Evolutionary conservation across 2,113 vertebrate genomes (phyloP), one percentile per base, ranked within the genome.

Genomic region (Mus spicilegus): DNA sequence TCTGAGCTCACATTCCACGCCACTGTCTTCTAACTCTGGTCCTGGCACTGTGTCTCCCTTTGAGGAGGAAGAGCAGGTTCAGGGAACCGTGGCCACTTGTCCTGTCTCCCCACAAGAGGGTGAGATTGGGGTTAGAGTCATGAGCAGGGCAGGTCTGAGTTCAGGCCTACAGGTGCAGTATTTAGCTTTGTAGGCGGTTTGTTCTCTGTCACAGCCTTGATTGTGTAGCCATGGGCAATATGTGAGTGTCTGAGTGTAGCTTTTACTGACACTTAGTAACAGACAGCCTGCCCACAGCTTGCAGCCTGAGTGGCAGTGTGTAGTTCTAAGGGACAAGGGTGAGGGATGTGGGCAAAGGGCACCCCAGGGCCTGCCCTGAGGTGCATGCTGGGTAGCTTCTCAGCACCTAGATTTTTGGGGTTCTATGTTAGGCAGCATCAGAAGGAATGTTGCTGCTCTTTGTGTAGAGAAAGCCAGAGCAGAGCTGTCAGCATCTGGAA

Each of bases 261-360:
- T 39, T 22, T 19, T 51, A 0, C 3, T 22, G 36, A 33, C 13
- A 33, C 56, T 63, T 36, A 0, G 8, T 4, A 33, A 33, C 56
- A n/a, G 63, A 46, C 30, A 20, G 67, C 65, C 56, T 11, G 1
- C 17, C 63, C n/a, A 10, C 22, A 49, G 56, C 70, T n/a, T 49
- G 28, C 80, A 81, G 28, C 3, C 42, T 49, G 16, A 42, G 76
- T 69, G 61, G 28, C 26, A 30, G 2, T 1, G 7, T 58, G 69
- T 63, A 3, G 4, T 7, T 3, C 77, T 54, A 30, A 33, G 77
- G 46, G 22, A 19, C 0, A 4, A 11, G 49, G 39, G 39, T 7
- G 36, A 19, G 4, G 26, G 2, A 1, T 6, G 17, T 56, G 33
- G 10, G 28, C 1, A 1, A 69, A 6, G 24, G 24, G 17, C 1